Conservation (phyloP, 2,797 vertebrate genomes). For the Hafferia zeledoni region DNA sequence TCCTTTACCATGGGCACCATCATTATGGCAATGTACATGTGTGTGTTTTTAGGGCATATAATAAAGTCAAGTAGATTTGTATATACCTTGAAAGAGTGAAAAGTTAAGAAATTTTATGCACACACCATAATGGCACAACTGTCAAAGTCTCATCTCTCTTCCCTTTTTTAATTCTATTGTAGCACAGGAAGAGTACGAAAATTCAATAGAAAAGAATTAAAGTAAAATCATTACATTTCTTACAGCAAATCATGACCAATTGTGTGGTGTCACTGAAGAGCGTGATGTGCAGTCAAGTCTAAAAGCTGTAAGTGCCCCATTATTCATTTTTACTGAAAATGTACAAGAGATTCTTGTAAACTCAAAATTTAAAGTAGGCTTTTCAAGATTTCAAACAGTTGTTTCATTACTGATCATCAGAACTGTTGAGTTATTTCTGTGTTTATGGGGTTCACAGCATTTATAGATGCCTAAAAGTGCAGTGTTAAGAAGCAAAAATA, state of each 20-base stretch:
- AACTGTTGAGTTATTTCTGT: background rate
- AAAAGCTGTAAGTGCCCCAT: constrained; percentile 32
- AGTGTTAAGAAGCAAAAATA: background rate
- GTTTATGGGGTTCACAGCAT: background rate
- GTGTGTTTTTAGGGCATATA: background rate
- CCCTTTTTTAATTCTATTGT: background rate
- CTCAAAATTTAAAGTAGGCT: background rate
- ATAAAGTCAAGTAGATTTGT: background rate
- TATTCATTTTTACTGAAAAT: constrained; percentile 42
- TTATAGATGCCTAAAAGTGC: background rate
- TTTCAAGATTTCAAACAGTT: constrained; percentile 9
- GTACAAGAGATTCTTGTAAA: constrained; percentile 14
- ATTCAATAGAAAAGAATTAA: constrained; percentile 29
- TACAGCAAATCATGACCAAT: constrained; percentile 23
- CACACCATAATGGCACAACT: background rate
- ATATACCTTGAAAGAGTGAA: background rate
- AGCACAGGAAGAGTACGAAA: constrained; percentile 6
- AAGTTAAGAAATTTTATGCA: background rate
- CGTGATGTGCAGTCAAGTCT: background rate
- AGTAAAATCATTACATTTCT: constrained; percentile 36
- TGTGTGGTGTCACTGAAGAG: constrained; percentile 4
- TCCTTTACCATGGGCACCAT: background rate
- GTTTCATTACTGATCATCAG: background rate
- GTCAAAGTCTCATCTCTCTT: constrained; percentile 18
- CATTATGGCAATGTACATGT: background rate